Percentiles rank a stretch among this genome's conserved stretches.
These are phyloP conservation scores for Rhopalosiphum padi DNA, from an alignment of 1,140 invertebrate genomes.

Conservation along the genomic window DNA sequence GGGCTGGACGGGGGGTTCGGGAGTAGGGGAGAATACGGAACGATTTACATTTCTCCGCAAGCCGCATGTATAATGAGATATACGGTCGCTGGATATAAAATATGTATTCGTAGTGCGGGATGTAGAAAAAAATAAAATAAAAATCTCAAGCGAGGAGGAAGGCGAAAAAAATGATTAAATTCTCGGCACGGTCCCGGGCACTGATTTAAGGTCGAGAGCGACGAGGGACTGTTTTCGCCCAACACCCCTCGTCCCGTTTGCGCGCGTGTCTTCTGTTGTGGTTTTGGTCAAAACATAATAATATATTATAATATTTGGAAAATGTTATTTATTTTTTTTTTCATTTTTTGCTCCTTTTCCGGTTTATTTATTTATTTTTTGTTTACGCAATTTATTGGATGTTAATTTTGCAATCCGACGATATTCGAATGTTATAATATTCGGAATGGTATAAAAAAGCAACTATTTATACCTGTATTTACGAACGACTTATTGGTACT, in stretches of 20 bases:
- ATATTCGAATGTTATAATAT: background rate
- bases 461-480: background rate
- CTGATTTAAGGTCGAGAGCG: constrained; percentile 51
- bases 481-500: background rate
- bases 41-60: constrained; percentile 56
- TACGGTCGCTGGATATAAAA: constrained; percentile 54
- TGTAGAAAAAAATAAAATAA: constrained; percentile 37
- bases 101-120: constrained; percentile 46
- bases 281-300: constrained; percentile 36
- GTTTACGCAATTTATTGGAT: background rate
- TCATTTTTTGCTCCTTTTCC: background rate
- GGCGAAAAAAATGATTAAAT: constrained; percentile 54
- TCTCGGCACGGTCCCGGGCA: constrained; percentile 45
- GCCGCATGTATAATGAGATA: constrained; percentile 57
- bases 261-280: background rate
- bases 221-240: constrained; percentile 9
- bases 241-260: background rate
- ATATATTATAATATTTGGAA: constrained; percentile 36
- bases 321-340: background rate
- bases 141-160: constrained; percentile 1
- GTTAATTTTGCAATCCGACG: background rate
- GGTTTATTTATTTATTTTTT: background rate
- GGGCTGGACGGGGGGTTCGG: background rate
- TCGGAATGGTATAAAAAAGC: background rate
- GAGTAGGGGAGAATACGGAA: background rate